Conservation (phyloP, 2,888 invertebrate species). For the Drosophila eohydei region DNA sequence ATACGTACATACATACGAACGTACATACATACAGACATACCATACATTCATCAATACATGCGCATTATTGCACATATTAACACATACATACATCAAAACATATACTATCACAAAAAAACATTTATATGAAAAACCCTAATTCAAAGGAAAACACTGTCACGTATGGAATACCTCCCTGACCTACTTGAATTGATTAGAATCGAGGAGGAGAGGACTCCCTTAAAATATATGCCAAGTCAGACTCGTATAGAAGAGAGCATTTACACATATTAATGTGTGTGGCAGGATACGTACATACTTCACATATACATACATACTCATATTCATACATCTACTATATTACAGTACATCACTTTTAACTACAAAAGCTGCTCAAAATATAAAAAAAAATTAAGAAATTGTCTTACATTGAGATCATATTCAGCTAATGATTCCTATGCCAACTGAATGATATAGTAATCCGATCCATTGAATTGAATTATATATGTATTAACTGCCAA, state of each 20-base stretch:
- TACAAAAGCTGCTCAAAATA: not conserved
- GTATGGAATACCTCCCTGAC: too few relatives aligned
- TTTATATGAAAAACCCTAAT: too few relatives aligned
- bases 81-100: not conserved
- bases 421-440: not conserved
- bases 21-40: not conserved
- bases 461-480: not conserved
- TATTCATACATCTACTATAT: not conserved
- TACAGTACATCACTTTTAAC: not conserved
- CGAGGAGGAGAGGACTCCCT: not conserved
- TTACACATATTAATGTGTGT: not conserved
- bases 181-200: not conserved
- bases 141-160: too few relatives aligned
- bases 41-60: not conserved
- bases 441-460: conserved; percentile 1
- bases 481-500: not conserved
- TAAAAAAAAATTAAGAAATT: not conserved
- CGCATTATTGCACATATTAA: too few relatives aligned
- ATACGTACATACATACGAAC: not conserved
- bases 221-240: too few relatives aligned
- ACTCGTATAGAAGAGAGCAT: not conserved
- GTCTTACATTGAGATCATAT: not conserved
- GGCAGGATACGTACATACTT: not conserved
- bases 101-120: not conserved
- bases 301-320: not conserved